Conservation (phyloP, 1,140 invertebrate genomes). For the Papilio helenus region DNA sequence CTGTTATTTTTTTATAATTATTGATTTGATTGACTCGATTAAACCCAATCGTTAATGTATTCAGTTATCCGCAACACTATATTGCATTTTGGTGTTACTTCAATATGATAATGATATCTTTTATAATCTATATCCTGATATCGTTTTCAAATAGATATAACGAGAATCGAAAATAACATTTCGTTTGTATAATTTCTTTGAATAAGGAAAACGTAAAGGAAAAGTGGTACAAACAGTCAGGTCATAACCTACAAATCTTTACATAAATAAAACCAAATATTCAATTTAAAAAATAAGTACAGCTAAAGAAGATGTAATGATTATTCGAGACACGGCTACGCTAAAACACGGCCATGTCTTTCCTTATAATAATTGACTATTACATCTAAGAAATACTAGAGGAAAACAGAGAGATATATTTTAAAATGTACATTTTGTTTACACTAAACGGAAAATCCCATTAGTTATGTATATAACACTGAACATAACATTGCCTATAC, state of each 20-base stretch:
- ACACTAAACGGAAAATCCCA: not conserved
- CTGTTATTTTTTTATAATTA: not conserved
- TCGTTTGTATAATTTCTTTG: not conserved
- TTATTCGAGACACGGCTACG: not conserved
- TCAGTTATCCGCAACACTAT: not conserved
- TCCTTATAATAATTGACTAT: not conserved
- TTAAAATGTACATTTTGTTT: not conserved
- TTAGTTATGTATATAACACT: not conserved
- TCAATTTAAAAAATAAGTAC: not conserved
- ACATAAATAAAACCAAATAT: not conserved
- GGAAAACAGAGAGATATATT: not conserved
- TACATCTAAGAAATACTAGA: not conserved
- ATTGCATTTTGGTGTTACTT: not conserved
- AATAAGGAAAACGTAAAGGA: not conserved
- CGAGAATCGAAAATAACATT: not conserved
- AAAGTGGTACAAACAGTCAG: not conserved
- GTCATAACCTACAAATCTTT: not conserved
- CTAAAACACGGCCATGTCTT: not conserved
- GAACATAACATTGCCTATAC: not conserved
- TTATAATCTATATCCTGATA: slow-evolving; percentile 12
- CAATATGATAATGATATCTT: not conserved
- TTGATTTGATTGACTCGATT: not conserved
- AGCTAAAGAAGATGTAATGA: not conserved
- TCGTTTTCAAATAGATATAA: slow-evolving; percentile 6
- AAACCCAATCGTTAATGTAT: not conserved